Conservation (phyloP, 53 echinoderm and acorn worm species). For the Paracentrotus lividus region DNA sequence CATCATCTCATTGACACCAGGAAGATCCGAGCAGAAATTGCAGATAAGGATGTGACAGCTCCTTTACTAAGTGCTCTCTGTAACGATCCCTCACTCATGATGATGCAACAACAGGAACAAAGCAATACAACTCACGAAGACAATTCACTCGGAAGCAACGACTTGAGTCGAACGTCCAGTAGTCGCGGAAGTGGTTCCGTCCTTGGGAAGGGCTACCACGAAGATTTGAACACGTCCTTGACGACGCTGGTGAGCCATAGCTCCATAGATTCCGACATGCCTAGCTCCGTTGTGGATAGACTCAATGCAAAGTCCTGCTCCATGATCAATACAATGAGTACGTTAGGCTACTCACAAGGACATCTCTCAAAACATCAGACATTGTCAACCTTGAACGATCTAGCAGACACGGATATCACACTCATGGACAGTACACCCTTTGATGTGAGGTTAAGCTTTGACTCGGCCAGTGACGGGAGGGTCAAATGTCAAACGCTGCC, state of each 20-base stretch:
- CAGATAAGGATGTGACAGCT: slow-evolving; percentile 88
- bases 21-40: slow-evolving; percentile 92
- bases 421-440: slow-evolving; percentile 74
- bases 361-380: slow-evolving; percentile 96
- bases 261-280: slow-evolving; percentile 97
- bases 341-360: slow-evolving; percentile 71
- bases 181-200: slow-evolving; percentile 82
- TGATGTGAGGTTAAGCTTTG: slow-evolving; percentile 74
- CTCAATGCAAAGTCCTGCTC: slow-evolving; percentile 79
- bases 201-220: slow-evolving; percentile 79
- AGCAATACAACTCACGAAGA: slow-evolving; percentile 71
- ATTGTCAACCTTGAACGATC: slow-evolving; percentile 87
- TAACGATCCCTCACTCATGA: slow-evolving; percentile 88
- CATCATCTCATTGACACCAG: slow-evolving; percentile 81
- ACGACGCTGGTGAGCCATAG: slow-evolving; percentile 96
- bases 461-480: slow-evolving; percentile 81
- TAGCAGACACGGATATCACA: slow-evolving; percentile 68
- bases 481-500: slow-evolving; percentile 95
- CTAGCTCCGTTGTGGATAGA: slow-evolving; percentile 79
- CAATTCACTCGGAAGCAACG: slow-evolving; percentile 70
- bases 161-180: slow-evolving; percentile 84
- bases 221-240: slow-evolving; percentile 92
- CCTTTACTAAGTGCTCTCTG: slow-evolving; percentile 96
- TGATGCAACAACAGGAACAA: slow-evolving; percentile 90
- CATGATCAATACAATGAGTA: slow-evolving; percentile 63